Evolutionary conservation across 2,113 vertebrate genomes (phyloP).

Genomic region (Scalopus aquaticus): DNA sequence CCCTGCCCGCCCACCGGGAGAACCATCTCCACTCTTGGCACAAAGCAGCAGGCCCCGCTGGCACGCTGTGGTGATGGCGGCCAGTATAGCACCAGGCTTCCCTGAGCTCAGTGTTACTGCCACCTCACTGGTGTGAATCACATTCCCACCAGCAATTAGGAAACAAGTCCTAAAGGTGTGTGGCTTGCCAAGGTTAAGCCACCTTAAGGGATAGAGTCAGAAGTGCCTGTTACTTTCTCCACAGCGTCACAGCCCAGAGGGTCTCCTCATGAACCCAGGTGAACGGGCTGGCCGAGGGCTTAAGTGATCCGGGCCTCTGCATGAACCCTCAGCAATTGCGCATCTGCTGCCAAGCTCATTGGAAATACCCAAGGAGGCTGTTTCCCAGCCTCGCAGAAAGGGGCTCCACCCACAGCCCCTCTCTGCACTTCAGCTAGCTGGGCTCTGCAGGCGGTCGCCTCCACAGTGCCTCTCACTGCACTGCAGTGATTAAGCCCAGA

Average conservation of each 20-base stretch:
- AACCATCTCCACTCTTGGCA: accelerated
- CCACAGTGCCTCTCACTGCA: too few relatives aligned
- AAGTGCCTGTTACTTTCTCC: neutral
- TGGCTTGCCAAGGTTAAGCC: neutral
- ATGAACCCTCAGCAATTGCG: neutral
- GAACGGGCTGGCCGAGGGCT: neutral
- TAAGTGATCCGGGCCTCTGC: neutral
- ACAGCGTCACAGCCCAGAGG: neutral
- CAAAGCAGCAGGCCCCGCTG: neutral
- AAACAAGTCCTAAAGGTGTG: neutral
- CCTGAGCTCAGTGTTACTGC: neutral
- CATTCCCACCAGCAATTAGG: neutral
- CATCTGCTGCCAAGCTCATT: neutral
- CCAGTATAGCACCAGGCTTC: accelerated
- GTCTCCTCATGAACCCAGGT: neutral
- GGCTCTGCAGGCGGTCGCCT: accelerated
- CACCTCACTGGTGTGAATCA: neutral
- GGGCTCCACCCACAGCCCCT: neutral
- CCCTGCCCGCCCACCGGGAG: too few relatives aligned
- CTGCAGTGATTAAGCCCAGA: neutral
- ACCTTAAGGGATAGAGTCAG: too few relatives aligned
- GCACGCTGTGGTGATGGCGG: accelerated
- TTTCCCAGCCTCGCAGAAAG: too few relatives aligned
- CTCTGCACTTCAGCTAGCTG: too few relatives aligned
- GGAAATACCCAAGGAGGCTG: neutral